Conservation (phyloP, 2,113 vertebrate genomes). For the Pseudorasbora parva region DNA sequence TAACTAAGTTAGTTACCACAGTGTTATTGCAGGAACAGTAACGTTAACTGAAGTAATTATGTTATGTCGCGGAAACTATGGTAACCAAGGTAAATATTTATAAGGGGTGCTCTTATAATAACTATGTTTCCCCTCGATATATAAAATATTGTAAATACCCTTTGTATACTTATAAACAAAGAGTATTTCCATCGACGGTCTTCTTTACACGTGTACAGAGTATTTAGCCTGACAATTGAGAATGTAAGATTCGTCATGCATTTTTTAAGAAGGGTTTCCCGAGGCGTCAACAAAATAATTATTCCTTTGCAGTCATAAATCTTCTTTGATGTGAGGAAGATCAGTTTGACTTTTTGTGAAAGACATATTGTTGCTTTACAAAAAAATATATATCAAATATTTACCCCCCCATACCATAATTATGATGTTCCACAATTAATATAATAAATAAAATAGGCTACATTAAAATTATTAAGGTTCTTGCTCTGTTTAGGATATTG, state of each 20-base stretch:
- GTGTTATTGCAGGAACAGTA: not conserved
- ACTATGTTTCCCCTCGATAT: not conserved
- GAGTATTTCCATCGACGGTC: not conserved
- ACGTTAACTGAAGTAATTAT: slow-evolving; percentile 25
- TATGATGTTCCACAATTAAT: not conserved
- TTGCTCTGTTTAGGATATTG: no score
- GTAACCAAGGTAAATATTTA: slow-evolving; percentile 36
- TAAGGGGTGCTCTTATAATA: not conserved
- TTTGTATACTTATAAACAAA: not conserved
- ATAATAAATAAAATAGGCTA: no score
- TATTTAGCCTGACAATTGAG: not conserved
- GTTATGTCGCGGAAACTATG: slow-evolving; percentile 2
- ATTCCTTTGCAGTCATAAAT: not conserved
- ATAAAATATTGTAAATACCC: not conserved
- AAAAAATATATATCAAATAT: not conserved
- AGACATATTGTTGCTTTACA: not conserved
- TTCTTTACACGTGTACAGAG: not conserved
- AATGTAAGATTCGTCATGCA: slow-evolving; percentile 32
- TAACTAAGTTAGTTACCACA: slow-evolving; percentile 12
- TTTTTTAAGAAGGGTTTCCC: not conserved
- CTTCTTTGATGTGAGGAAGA: not conserved
- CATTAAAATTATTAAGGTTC: no score
- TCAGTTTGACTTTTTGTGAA: not conserved
- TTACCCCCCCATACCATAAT: not conserved
- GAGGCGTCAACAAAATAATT: not conserved